These are phyloP conservation scores for Trachelus stipa DNA, from an alignment of 2,888 invertebrate species.

Conservation along the genomic window DNA sequence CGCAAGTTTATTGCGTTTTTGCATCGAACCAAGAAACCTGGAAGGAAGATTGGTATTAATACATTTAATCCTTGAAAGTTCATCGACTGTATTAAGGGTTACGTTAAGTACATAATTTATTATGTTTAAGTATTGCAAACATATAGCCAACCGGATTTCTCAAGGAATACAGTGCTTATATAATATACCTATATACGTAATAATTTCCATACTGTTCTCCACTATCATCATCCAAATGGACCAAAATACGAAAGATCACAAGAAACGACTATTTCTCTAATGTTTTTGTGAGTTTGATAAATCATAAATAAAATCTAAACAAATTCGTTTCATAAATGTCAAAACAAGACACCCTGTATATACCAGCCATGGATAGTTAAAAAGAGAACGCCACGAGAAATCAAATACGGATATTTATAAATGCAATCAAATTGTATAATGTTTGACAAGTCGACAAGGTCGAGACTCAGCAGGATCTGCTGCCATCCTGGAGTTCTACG, in stretches of 20 bases:
- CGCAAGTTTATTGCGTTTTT: not conserved
- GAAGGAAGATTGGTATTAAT: not conserved
- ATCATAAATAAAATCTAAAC: not conserved
- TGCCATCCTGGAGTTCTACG: not conserved
- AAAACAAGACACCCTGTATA: not conserved
- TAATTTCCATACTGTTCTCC: not conserved
- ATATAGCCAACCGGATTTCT: not conserved
- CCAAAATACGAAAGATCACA: not conserved
- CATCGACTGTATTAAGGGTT: not conserved
- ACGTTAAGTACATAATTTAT: not conserved
- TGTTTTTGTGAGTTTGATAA: not conserved
- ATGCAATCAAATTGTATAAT: slow-evolving; percentile 9
- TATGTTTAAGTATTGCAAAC: not conserved
- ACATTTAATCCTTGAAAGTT: not conserved
- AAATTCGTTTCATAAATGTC: not conserved
- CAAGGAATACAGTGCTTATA: not conserved
- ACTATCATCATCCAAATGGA: not conserved
- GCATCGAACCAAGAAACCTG: not conserved
- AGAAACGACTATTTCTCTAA: not conserved
- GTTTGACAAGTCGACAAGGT: slow-evolving; percentile 17
- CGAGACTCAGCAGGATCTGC: slow-evolving; percentile 4
- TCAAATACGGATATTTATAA: not conserved
- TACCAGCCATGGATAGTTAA: not conserved
- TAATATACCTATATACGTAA: not conserved
- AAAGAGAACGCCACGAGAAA: not conserved